These are phyloP conservation scores for Synchiropus splendidus DNA, from an alignment of 2,113 vertebrate genomes.

Conservation along the genomic window DNA sequence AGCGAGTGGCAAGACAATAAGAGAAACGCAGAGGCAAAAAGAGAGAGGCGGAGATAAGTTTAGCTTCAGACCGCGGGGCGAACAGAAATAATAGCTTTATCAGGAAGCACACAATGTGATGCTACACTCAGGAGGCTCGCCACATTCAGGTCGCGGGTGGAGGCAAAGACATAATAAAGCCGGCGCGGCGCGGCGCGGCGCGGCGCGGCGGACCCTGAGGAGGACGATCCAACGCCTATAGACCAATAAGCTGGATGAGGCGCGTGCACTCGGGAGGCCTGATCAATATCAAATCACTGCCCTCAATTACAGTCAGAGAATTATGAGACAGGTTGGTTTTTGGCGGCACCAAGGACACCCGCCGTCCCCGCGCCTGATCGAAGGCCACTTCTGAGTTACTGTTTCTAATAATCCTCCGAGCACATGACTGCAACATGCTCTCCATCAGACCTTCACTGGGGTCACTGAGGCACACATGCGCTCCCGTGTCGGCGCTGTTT, in stretches of 20 bases:
- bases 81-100: conserved; percentile 61
- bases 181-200: conserved; percentile 32
- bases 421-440: conserved; percentile 37
- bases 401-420: conserved; percentile 55
- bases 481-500: too few species aligned
- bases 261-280: conserved; percentile 56
- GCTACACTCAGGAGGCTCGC: conserved; percentile 48
- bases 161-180: conserved; percentile 40
- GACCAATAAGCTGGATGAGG: conserved; percentile 56
- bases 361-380: conserved; percentile 35
- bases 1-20: conserved; percentile 21
- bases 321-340: conserved; percentile 65
- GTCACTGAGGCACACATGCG: not conserved
- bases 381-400: conserved; percentile 53
- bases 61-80: conserved; percentile 36
- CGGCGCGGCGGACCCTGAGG: conserved; percentile 44
- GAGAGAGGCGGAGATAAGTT: conserved; percentile 32
- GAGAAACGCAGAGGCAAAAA: conserved; percentile 27
- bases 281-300: conserved; percentile 69
- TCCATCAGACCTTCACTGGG: conserved; percentile 25
- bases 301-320: conserved; percentile 52
- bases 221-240: conserved; percentile 39
- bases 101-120: conserved; percentile 35
- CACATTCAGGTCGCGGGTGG: conserved; percentile 35
- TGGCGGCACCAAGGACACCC: conserved; percentile 44